These are phyloP conservation scores for Phyto melanocephala DNA, from an alignment of 2,888 invertebrate genomes.

Conservation along the genomic window DNA sequence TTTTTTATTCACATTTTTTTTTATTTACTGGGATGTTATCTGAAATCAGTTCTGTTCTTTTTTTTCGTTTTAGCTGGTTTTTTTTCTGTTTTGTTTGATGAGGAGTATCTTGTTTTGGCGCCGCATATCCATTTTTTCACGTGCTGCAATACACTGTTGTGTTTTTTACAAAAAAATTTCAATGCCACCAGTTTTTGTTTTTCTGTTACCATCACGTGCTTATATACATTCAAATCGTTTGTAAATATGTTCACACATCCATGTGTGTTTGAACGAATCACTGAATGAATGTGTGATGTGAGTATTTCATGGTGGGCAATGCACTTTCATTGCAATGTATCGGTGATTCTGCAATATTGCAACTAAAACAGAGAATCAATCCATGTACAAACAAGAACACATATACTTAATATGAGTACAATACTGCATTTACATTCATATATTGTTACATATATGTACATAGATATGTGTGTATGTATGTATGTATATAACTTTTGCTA, in stretches of 20 bases:
- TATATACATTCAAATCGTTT: background rate
- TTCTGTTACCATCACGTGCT: slow-evolving; percentile 58
- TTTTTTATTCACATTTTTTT: slow-evolving; percentile 44
- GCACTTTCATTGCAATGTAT: slow-evolving; percentile 47
- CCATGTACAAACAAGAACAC: background rate
- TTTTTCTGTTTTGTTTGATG: slow-evolving; percentile 39
- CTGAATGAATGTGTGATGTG: slow-evolving; percentile 10
- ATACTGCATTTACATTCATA: background rate
- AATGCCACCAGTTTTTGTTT: slow-evolving; percentile 55
- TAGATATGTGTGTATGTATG: background rate
- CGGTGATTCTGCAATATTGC: slow-evolving; percentile 43
- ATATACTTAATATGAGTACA: background rate
- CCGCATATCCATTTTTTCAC: slow-evolving; percentile 63
- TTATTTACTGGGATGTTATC: slow-evolving; percentile 50
- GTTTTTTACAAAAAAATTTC: slow-evolving; percentile 54
- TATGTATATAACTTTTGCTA: background rate
- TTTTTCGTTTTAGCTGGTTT: slow-evolving; percentile 18
- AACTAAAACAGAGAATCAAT: slow-evolving; percentile 30
- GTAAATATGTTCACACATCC: slow-evolving; percentile 21
- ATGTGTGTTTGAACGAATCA: background rate
- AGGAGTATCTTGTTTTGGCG: slow-evolving; percentile 61
- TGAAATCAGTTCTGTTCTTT: slow-evolving; percentile 55
- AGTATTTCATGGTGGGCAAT: slow-evolving; percentile 31
- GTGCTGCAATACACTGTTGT: slow-evolving; percentile 55
- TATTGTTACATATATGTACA: no score